Conservation (phyloP, 2,888 invertebrate genomes). For the Heliconius sara region DNA sequence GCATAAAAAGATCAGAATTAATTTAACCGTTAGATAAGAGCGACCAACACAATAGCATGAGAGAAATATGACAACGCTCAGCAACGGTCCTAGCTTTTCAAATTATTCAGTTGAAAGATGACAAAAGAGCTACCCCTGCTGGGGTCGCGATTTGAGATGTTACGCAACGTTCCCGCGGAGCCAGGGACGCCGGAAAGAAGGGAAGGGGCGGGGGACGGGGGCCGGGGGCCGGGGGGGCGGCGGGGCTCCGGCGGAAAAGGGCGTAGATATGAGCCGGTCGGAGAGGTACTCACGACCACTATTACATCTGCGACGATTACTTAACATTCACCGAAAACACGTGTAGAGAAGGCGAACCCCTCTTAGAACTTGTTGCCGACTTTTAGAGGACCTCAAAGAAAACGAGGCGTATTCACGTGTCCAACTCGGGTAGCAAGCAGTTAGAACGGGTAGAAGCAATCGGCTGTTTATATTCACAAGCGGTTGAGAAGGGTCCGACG, state of each 20-base stretch:
- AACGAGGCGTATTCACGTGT: conserved; percentile 33
- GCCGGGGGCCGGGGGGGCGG: no score
- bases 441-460: neutral
- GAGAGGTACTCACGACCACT: conserved; percentile 44
- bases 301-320: conserved; percentile 48
- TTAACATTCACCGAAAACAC: conserved; percentile 47
- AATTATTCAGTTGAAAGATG: conserved; percentile 49
- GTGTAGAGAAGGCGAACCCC: conserved; percentile 44
- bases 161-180: conserved; percentile 46
- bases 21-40: conserved; percentile 48
- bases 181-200: conserved; percentile 30
- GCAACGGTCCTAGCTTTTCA: conserved; percentile 47
- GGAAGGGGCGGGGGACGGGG: conserved; percentile 14
- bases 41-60: conserved; percentile 40
- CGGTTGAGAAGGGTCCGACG: neutral
- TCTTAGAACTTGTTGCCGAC: conserved; percentile 43
- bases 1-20: conserved; percentile 40
- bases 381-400: conserved; percentile 31
- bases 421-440: neutral
- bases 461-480: conserved; percentile 7
- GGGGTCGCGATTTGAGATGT: conserved; percentile 49
- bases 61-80: conserved; percentile 43
- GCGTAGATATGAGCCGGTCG: conserved; percentile 46
- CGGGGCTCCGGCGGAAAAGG: conserved; percentile 43
- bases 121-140: conserved; percentile 50